Percentiles rank a stretch among this genome's conserved stretches.
Evolutionary conservation across 2,888 invertebrate genomes (phyloP).

Genomic region (Heliconius ethilla): DNA sequence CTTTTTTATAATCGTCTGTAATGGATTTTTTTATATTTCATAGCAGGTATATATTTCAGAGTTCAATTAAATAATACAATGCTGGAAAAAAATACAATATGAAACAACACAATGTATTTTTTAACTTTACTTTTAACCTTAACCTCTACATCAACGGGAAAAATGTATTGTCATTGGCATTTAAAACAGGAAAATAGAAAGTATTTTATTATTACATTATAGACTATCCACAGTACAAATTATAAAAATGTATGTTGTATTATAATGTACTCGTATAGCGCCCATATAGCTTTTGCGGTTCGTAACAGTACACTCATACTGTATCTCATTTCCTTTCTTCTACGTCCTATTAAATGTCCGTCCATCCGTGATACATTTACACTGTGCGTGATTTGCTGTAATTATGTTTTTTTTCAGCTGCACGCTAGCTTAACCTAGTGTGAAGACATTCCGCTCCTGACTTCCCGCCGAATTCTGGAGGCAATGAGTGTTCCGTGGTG

Average conservation of each 20-base stretch:
- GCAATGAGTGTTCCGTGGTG: no score
- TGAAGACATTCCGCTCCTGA: background rate
- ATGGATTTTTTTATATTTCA: background rate
- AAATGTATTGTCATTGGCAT: no score
- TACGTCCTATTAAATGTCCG: slow-evolving; percentile 6
- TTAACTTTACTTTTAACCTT: no score
- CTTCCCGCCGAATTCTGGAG: background rate
- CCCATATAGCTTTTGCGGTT: background rate
- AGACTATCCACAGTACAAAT: no score
- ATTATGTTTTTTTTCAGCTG: background rate
- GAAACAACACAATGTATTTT: no score
- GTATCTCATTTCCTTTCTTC: slow-evolving; percentile 17
- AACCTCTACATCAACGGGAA: no score
- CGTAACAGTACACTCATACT: slow-evolving; percentile 9
- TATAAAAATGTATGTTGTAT: no score
- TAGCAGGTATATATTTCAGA: no score
- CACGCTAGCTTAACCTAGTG: background rate
- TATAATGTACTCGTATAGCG: background rate
- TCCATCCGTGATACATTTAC: slow-evolving; percentile 40
- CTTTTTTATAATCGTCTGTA: background rate
- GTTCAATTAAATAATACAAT: no score
- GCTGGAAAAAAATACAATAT: no score
- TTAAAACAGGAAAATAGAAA: no score
- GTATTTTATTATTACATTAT: no score
- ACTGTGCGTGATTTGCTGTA: background rate